Evolutionary conservation across 2,113 vertebrate species (phyloP).

Genomic region (Microtus ochrogaster): DNA sequence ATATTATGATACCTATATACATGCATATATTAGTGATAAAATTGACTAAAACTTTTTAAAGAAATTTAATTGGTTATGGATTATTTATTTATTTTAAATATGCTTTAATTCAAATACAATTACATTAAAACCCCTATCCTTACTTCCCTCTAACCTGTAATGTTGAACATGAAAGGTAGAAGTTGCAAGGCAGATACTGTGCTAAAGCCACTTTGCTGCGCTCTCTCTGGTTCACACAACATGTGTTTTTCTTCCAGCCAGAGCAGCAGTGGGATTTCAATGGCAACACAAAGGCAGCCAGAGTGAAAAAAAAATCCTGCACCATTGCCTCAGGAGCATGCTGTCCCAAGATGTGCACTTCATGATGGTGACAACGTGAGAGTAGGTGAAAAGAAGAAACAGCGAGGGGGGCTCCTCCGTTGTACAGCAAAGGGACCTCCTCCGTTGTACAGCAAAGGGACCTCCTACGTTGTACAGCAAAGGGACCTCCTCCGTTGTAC

Average conservation of each 20-base stretch:
- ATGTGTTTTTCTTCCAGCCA: too few species aligned
- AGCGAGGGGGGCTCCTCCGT: background rate
- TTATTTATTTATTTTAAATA: background rate
- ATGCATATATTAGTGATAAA: background rate
- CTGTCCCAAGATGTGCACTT: background rate
- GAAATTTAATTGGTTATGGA: background rate
- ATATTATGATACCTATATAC: background rate
- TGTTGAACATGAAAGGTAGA: conserved; percentile 90
- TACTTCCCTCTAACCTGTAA: background rate
- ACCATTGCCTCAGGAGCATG: too few species aligned
- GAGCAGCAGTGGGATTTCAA: too few species aligned
- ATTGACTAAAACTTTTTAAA: background rate
- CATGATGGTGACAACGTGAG: background rate
- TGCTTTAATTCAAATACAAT: background rate
- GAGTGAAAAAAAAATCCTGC: background rate
- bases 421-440: too few species aligned
- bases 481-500: too few species aligned
- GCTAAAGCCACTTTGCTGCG: background rate
- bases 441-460: too few species aligned
- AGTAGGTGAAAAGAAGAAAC: background rate
- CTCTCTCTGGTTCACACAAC: too few species aligned
- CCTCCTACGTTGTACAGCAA: background rate
- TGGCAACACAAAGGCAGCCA: too few species aligned
- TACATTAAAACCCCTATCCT: background rate
- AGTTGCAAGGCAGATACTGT: conserved; percentile 83